Conservation (phyloP, 2,797 vertebrate species). For the Clarias laeviceps region DNA sequence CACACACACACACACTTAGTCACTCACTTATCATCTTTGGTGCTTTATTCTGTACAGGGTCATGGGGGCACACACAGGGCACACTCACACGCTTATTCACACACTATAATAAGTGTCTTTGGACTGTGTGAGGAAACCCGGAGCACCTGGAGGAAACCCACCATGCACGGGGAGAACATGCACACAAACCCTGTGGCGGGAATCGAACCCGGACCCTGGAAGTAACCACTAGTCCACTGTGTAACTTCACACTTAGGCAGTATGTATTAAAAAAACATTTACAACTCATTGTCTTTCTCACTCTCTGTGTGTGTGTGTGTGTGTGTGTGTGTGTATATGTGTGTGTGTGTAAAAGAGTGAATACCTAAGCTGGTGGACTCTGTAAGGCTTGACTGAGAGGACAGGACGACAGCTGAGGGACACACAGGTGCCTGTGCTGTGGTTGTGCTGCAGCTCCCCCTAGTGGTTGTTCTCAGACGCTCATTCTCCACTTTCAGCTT, state of each 20-base stretch:
- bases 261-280: no score
- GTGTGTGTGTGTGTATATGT: background rate
- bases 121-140: no score
- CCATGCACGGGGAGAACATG: no score
- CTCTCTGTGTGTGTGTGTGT: background rate
- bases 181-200: no score
- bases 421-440: slow-evolving; percentile 80
- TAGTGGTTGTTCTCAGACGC: slow-evolving; percentile 78
- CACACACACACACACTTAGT: background rate
- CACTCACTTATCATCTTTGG: background rate
- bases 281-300: no score
- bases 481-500: slow-evolving; percentile 85
- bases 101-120: no score
- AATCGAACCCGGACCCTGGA: no score
- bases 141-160: no score
- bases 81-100: background rate
- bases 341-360: slow-evolving; percentile 1
- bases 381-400: slow-evolving; percentile 77
- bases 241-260: no score
- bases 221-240: no score
- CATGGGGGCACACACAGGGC: background rate
- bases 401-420: slow-evolving; percentile 74
- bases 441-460: slow-evolving; percentile 76
- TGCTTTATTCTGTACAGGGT: no score
- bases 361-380: slow-evolving; percentile 86